Evolutionary conservation across 2,888 invertebrate species (phyloP).

Genomic region (Cephus pulcher): DNA sequence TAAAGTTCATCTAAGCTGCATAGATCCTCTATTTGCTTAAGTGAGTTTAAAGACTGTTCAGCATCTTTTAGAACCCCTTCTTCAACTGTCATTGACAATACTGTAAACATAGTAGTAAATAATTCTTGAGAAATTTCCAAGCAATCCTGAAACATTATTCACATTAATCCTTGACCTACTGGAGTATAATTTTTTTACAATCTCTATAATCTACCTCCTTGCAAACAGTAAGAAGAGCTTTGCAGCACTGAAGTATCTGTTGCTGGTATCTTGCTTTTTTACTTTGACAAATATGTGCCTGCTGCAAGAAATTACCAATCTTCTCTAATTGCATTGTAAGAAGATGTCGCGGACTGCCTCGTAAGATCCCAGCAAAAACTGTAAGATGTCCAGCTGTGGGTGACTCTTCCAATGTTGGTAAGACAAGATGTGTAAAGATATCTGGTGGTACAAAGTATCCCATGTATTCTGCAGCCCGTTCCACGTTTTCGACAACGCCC

Average conservation of each 20-base stretch:
- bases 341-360: conserved; percentile 69
- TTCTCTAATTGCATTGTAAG: conserved; percentile 69
- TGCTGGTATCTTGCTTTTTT: conserved; percentile 73
- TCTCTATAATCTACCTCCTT: conserved; percentile 57
- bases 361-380: conserved; percentile 73
- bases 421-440: conserved; percentile 77
- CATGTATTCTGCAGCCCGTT: conserved; percentile 77
- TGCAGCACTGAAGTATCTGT: conserved; percentile 71
- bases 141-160: conserved; percentile 43
- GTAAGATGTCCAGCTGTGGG: conserved; percentile 70
- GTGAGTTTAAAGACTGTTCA: conserved; percentile 65
- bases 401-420: conserved; percentile 72
- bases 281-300: conserved; percentile 72
- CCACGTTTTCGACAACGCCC: conserved; percentile 72
- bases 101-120: conserved; percentile 55
- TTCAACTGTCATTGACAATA: conserved; percentile 47
- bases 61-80: conserved; percentile 48
- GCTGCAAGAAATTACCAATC: conserved; percentile 72
- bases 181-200: background rate
- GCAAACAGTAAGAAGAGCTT: conserved; percentile 69
- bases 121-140: conserved; percentile 45
- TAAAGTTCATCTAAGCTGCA: conserved; percentile 69
- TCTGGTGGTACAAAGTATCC: conserved; percentile 81
- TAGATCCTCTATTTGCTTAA: conserved; percentile 66
- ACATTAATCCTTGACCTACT: conserved; percentile 7